Percentiles rank a stretch among this genome's conserved stretches.
Conservation (phyloP, 1,140 invertebrate genomes). For the Chionoecetes opilio region DNA sequence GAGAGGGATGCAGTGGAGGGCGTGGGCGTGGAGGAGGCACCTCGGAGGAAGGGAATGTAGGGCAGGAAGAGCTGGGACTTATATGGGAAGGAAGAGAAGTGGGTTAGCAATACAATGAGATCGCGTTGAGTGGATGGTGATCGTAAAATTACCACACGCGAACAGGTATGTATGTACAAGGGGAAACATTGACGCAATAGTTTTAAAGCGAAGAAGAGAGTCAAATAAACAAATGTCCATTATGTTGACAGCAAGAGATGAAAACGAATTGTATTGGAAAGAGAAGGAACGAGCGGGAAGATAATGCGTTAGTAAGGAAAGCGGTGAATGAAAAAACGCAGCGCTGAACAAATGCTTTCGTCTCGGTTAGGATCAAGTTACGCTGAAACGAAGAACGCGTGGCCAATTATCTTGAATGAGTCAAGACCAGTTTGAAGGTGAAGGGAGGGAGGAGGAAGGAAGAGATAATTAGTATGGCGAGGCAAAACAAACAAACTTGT, state of each 20-base stretch:
- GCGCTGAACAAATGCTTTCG: neutral
- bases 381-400: neutral
- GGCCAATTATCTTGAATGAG: neutral
- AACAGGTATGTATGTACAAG: neutral
- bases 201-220: no score
- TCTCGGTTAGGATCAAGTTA: neutral
- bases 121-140: neutral
- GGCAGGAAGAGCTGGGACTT: neutral
- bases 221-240: no score
- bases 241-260: no score
- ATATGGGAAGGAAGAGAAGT: neutral
- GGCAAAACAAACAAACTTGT: no score
- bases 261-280: neutral
- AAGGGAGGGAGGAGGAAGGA: neutral
- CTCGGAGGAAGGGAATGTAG: neutral
- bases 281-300: neutral
- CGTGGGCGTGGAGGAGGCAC: neutral
- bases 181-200: no score
- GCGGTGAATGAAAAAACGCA: neutral
- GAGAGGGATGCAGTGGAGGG: slow-evolving; percentile 1
- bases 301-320: neutral
- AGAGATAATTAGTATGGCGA: no score
- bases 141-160: neutral
- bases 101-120: neutral
- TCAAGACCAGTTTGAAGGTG: no score